Evolutionary conservation across 1,140 invertebrate species (phyloP).

Genomic region (Helicoverpa armigera): DNA sequence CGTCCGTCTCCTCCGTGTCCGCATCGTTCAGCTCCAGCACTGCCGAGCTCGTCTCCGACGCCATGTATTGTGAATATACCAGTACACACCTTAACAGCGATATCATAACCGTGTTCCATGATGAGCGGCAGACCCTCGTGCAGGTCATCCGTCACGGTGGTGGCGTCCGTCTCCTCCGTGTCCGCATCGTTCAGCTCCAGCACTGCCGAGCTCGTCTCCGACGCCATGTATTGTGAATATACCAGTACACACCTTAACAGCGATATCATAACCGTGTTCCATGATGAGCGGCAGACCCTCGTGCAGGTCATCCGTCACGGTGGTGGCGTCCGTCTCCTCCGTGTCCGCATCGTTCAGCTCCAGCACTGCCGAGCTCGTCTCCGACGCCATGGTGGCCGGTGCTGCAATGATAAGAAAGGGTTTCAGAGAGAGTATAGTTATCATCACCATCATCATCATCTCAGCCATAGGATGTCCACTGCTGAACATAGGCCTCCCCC

Average conservation of each 20-base stretch:
- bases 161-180: conserved; percentile 72
- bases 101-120: conserved; percentile 80
- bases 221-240: conserved; percentile 64
- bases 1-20: conserved; percentile 74
- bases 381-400: conserved; percentile 77
- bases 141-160: conserved; percentile 71
- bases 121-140: conserved; percentile 71
- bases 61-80: conserved; percentile 1
- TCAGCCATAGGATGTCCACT: too few species aligned
- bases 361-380: conserved; percentile 77
- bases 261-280: conserved; percentile 80
- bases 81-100: conserved; percentile 75
- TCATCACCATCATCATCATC: too few species aligned
- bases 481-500: too few species aligned
- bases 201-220: conserved; percentile 78
- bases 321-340: conserved; percentile 73
- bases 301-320: conserved; percentile 69
- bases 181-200: conserved; percentile 78
- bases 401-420: not conserved
- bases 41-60: conserved; percentile 78
- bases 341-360: conserved; percentile 77
- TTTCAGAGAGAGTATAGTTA: too few species aligned
- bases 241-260: conserved; percentile 70
- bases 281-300: conserved; percentile 75
- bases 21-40: conserved; percentile 78